phyloP scores from a whole-genome alignment of 92 coral and sea anemone species.

The Virgularia gustaviana region DNA sequence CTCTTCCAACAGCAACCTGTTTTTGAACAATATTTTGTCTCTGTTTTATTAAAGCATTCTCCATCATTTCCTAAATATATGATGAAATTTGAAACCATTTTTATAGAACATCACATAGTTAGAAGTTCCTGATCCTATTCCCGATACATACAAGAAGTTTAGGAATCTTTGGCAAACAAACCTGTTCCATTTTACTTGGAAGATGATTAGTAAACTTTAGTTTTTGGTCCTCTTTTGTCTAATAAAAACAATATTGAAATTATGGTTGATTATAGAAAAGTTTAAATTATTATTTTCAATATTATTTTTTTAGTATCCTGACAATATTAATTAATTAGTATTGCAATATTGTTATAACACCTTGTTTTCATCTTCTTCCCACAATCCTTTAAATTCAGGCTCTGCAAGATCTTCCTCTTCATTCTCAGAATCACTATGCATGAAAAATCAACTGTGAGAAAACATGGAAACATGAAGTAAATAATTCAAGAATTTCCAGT shows the following conservation, averaged over 20 bases:
- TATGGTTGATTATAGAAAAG: too few relatives aligned
- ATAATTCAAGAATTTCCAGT: background rate
- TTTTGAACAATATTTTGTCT: conserved; percentile 91
- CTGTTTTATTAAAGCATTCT: conserved; percentile 76
- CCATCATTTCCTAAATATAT: conserved; percentile 85
- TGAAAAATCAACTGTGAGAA: background rate
- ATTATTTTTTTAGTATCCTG: too few relatives aligned
- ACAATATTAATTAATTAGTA: too few relatives aligned
- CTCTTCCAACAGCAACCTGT: conserved; percentile 96
- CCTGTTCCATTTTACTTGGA: conserved; percentile 95
- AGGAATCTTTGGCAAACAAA: too few relatives aligned
- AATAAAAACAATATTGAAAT: too few relatives aligned
- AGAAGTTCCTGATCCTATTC: too few relatives aligned
- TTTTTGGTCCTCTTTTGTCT: conserved; percentile 54
- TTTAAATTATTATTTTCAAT: too few relatives aligned
- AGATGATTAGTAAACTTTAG: conserved; percentile 66
- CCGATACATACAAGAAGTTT: too few relatives aligned
- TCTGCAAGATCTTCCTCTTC: conserved; percentile 88
- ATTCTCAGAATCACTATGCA: conserved; percentile 88
- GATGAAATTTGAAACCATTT: too few relatives aligned
- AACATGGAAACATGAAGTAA: background rate
- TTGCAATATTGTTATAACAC: too few relatives aligned
- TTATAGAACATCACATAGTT: too few relatives aligned
- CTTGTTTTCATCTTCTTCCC: conserved; percentile 75
- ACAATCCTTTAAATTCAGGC: conserved; percentile 96